A percentile compares a stretch with the other conserved stretches of the same genome.
Conservation (phyloP, 1,140 invertebrate species). For the Nephotettix cincticeps region DNA sequence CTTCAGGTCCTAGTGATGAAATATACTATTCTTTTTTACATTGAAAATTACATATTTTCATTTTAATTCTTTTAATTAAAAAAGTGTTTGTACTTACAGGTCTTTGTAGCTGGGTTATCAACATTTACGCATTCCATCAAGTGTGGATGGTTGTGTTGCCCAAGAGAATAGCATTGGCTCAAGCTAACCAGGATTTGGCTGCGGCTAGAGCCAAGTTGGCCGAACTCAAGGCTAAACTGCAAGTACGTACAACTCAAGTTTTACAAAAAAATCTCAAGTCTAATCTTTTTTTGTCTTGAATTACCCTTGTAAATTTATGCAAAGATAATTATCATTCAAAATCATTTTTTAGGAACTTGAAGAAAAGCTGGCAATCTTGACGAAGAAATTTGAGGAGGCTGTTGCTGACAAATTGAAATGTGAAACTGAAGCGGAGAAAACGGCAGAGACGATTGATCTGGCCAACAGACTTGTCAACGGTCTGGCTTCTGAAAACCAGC, state of each 20-base stretch:
- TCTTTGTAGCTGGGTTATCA: constrained; percentile 92
- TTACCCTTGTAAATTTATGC: constrained; percentile 21
- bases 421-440: constrained; percentile 82
- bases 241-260: constrained; percentile 44
- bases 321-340: not conserved
- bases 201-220: constrained; percentile 77
- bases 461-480: constrained; percentile 92
- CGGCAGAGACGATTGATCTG: constrained; percentile 80
- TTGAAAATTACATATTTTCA: no score
- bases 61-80: no score
- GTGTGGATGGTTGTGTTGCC: constrained; percentile 93
- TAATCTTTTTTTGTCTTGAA: no score
- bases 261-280: no score
- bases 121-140: constrained; percentile 88
- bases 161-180: constrained; percentile 72
- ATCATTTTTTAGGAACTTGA: constrained; percentile 71
- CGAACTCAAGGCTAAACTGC: constrained; percentile 61
- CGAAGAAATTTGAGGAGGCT: constrained; percentile 81
- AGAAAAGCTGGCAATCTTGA: constrained; percentile 69
- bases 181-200: constrained; percentile 80
- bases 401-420: constrained; percentile 84
- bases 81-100: no score
- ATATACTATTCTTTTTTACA: no score
- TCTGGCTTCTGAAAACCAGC: constrained; percentile 87
- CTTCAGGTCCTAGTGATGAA: no score